Evolutionary conservation across 2,113 vertebrate genomes (phyloP), one percentile per base, ranked within the genome.

Genomic region (Bucco capensis): DNA sequence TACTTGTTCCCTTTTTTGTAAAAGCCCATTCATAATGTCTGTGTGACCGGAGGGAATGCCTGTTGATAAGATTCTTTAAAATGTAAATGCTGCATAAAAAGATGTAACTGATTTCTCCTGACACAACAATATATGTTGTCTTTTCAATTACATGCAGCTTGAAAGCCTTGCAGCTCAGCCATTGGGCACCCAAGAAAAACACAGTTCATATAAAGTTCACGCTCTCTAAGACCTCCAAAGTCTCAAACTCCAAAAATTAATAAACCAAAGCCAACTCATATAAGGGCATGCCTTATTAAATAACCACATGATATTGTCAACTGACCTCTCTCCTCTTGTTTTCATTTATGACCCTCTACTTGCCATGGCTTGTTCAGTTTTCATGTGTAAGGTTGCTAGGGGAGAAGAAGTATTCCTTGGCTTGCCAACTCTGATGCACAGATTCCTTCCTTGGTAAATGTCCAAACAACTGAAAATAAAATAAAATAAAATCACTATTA

Each of bases 171-270:
- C 44, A 92, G 77, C 70, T 86, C 60, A 87, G 94, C 89, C 76
- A 73, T 49, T 8, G 2, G 80, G 83, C 77, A 94, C 14, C 10
- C 28, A 62, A n/a, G 65, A 51, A 93, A 85, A 87, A 4, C 44
- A 62, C 9, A 94, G 94, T 95, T 96, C 93, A 90, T 42, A 60
- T 16, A 73, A 93, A 96, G 94, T 92, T 95, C 90, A 93, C 37
- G 51, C 33, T 92, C 40, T 81, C 61, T 35, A 88, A 92, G 61
- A 57, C 47, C 64, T 82, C 35, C 61, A 50, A 91, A 93, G 5
- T 11, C 51, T 76, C 40, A 58, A 67, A 70, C 24, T 78, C 62
- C 10, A 71, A 37, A 66, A 89, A 56, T 14, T 56, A 89, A 21
- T 38, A 78, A 69, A 86, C 4, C 18, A 71, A 83, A 92, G 38